Conservation (phyloP, 30 jellyfish, hydroid and myxozoan species). For the Chrysaora quinquecirrha region DNA sequence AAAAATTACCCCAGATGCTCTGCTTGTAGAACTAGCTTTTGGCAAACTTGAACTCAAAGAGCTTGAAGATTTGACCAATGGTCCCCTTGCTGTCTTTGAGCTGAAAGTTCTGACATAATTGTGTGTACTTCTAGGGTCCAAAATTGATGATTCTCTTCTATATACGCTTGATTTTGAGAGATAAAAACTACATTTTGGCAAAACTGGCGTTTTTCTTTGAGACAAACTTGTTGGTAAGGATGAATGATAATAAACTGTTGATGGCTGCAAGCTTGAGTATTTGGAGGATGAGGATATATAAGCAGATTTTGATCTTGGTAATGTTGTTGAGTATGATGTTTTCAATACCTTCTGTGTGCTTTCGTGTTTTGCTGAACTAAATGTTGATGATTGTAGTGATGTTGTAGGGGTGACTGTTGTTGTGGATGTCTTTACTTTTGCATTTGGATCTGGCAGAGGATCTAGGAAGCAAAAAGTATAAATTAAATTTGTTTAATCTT, state of each 20-base stretch:
- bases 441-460: constrained; percentile 6
- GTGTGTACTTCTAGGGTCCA: no score
- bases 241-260: not conserved
- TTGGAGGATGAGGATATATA: not conserved
- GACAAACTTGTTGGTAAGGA: no score
- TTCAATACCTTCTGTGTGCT: not conserved
- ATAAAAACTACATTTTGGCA: no score
- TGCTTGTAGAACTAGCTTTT: not conserved
- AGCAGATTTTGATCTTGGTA: not conserved
- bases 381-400: not conserved
- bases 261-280: not conserved
- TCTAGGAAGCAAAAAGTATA: not conserved
- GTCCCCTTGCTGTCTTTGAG: no score
- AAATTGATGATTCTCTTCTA: no score
- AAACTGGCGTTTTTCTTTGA: no score
- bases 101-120: no score
- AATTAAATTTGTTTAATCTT: no score
- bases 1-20: no score
- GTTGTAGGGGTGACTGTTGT: not conserved
- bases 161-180: no score
- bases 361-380: not conserved
- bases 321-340: not conserved
- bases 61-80: no score
- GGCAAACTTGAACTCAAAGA: not conserved
- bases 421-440: not conserved